Evolutionary conservation across 2,888 invertebrate species (phyloP).

Genomic region (Dryadula phaetusa): DNA sequence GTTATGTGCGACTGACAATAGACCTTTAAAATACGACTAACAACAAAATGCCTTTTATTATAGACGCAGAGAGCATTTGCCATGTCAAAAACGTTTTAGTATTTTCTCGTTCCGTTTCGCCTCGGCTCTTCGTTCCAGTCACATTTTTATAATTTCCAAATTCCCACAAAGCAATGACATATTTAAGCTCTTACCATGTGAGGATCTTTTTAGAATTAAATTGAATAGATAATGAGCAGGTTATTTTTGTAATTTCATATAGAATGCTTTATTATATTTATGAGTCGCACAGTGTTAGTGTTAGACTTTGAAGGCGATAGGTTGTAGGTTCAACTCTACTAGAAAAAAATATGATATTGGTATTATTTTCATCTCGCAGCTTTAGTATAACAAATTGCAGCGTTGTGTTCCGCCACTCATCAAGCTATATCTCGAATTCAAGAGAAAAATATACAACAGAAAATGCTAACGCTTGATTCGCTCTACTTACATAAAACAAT

Average conservation of each 20-base stretch:
- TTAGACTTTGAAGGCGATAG: too few species aligned
- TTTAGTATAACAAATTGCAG: too few species aligned
- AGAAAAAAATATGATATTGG: too few species aligned
- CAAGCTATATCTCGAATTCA: too few species aligned
- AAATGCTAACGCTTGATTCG: too few species aligned
- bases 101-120: conserved; percentile 13
- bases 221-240: conserved; percentile 1
- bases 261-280: too few species aligned
- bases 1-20: not conserved
- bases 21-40: not conserved
- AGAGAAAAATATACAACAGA: too few species aligned
- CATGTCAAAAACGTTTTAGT: conserved; percentile 22
- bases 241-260: too few species aligned
- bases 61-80: not conserved
- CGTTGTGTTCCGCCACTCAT: too few species aligned
- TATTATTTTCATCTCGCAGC: too few species aligned
- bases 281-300: too few species aligned
- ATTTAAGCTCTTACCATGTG: conserved; percentile 13
- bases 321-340: not conserved
- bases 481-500: too few species aligned
- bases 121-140: not conserved
- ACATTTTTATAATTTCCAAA: conserved; percentile 22
- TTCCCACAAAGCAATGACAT: conserved; percentile 15
- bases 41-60: conserved; percentile 3
- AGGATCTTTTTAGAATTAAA: conserved; percentile 6